Evolutionary conservation across 2,113 vertebrate genomes (phyloP), one percentile per base, ranked within the genome.

Genomic region (Sprattus sprattus): DNA sequence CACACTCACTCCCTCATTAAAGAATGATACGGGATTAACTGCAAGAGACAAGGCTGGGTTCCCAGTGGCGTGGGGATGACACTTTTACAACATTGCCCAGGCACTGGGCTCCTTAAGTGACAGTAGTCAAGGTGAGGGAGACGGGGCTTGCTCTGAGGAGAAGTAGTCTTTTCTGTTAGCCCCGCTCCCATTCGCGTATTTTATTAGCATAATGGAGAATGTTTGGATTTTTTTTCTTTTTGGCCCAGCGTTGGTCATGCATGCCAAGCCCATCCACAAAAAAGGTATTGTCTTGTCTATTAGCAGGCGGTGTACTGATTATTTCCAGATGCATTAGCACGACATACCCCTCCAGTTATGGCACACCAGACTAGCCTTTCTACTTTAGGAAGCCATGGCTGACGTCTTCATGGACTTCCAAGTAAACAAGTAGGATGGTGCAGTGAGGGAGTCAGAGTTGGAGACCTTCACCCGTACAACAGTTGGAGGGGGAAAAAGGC

Each of bases 1-100:
- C 92, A 93, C 94, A 94, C 95, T 94, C 93, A 90, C 54, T 84
- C 90, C 75, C 87, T 93, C 93, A 93, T 93, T 92, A 94, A 94
- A 93, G 92, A 93, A 95, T 93, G 88, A 94, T 93, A 90, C 22
- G 91, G 92, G 91, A 94, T 94, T 94, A 95, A 90, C 93, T 95
- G 94, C 90, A 93, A 90, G 90, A 93, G 93, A 94, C 88, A 90
- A 93, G 90, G 84, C 67, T 0, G 89, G 88, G 89, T 88, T 92
- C 91, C 90, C 89, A 60, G 87, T 88, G 87, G 84, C 86, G 87
- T 80, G 85, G 88, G 85, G 86, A 85, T 82, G 89, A 86, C 88
- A 82, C 86, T 75, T 85, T 82, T 88, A 87, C 85, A 84, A 81
- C 45, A 82, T 78, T 71, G 46, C 39, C 20, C 49, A 6, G 54